Evolutionary conservation across 1,140 invertebrate genomes (phyloP).

Genomic region (Caenorhabditis briggsae): DNA sequence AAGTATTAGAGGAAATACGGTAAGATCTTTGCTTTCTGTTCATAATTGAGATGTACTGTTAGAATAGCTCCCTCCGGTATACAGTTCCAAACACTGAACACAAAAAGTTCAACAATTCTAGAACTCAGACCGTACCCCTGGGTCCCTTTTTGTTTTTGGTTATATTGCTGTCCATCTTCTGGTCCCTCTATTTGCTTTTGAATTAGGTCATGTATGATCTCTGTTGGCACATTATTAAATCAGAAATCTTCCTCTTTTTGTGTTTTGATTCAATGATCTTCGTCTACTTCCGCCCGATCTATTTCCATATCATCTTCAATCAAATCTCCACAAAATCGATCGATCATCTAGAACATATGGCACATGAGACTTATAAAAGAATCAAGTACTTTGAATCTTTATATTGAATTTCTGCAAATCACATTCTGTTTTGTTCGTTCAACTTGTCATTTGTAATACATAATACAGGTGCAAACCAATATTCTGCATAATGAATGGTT

Average conservation of each 20-base stretch:
- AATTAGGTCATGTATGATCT: neutral
- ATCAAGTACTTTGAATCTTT: conserved; percentile 10
- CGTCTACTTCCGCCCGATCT: conserved; percentile 2
- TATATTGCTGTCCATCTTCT: too few species aligned
- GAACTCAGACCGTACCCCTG: too few species aligned
- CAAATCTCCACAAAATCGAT: neutral
- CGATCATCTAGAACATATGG: neutral
- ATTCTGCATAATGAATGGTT: conserved; percentile 23
- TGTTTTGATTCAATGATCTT: conserved; percentile 15
- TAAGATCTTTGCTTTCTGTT: too few species aligned
- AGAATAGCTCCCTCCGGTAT: too few species aligned
- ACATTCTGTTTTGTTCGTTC: neutral
- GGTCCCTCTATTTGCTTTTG: neutral
- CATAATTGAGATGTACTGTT: too few species aligned
- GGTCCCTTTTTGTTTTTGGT: too few species aligned
- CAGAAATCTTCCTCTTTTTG: neutral
- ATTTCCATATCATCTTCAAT: neutral
- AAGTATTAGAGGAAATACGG: too few species aligned
- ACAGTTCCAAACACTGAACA: too few species aligned
- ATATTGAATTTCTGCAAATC: neutral
- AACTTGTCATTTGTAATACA: neutral
- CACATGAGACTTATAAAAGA: neutral
- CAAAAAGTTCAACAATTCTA: too few species aligned
- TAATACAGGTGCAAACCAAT: neutral
- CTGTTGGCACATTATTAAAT: neutral